phyloP scores from a whole-genome alignment of 2,888 invertebrate species.

The Apodemia hepburni region DNA sequence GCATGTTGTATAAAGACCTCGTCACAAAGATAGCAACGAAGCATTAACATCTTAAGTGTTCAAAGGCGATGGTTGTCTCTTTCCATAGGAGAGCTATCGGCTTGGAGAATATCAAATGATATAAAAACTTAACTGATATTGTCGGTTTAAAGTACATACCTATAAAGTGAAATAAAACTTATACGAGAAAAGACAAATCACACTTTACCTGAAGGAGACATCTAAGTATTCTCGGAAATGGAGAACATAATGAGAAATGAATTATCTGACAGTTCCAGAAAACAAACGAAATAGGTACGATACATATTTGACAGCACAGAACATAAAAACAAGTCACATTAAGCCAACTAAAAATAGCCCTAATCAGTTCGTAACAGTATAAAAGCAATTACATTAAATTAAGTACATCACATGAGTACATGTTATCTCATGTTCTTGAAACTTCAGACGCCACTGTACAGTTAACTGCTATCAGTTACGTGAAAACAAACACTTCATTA shows the following conservation, averaged over 20 bases:
- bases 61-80: no score
- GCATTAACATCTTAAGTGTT: no score
- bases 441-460: slow-evolving; percentile 19
- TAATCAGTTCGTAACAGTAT: slow-evolving; percentile 1
- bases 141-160: no score
- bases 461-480: slow-evolving; percentile 30
- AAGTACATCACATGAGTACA: background rate
- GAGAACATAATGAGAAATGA: background rate
- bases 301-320: background rate
- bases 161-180: background rate
- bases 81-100: no score
- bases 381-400: background rate
- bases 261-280: background rate
- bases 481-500: slow-evolving; percentile 30
- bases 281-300: background rate
- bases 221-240: background rate
- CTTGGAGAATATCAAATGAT: no score
- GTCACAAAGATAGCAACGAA: no score
- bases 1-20: no score
- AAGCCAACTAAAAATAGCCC: background rate
- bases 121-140: no score
- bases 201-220: background rate
- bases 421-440: slow-evolving; percentile 20
- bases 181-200: background rate
- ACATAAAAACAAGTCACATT: background rate